Percentiles rank a stretch among this genome's conserved stretches.
Conservation (phyloP, 2,888 invertebrate genomes). For the Lasioglossum malachurum region DNA sequence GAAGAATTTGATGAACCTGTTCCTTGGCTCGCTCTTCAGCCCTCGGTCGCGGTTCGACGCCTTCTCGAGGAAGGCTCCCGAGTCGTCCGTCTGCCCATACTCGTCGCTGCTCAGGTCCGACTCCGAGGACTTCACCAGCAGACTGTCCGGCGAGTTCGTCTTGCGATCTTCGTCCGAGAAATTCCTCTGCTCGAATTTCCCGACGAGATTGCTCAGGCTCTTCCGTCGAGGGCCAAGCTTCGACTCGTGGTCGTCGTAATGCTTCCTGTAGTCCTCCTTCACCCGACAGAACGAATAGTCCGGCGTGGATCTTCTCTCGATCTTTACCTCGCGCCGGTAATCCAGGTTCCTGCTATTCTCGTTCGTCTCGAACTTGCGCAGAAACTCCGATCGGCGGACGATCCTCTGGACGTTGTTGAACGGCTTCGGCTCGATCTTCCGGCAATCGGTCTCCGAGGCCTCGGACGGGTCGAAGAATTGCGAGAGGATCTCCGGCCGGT, state of each 20-base stretch:
- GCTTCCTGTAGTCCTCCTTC: conserved; percentile 78
- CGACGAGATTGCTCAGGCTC: conserved; percentile 57
- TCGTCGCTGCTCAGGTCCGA: conserved; percentile 84
- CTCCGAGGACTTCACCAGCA: conserved; percentile 83
- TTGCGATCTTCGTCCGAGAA: conserved; percentile 83
- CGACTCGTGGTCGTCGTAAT: conserved; percentile 77
- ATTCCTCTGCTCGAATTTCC: conserved; percentile 68
- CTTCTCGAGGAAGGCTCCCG: conserved; percentile 85
- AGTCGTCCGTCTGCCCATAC: conserved; percentile 86
- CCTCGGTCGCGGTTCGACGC: conserved; percentile 81
- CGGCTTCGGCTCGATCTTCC: conserved; percentile 68
- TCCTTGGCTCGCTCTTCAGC: conserved; percentile 72
- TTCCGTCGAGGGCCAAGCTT: conserved; percentile 62
- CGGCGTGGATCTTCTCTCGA: conserved; percentile 66
- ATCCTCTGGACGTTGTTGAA: conserved; percentile 74
- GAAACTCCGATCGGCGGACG: conserved; percentile 80
- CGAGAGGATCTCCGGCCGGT: conserved; percentile 81
- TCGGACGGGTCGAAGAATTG: conserved; percentile 83
- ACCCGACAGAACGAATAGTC: conserved; percentile 61
- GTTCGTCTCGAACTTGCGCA: conserved; percentile 76
- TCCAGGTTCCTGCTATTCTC: conserved; percentile 68
- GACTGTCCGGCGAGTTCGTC: conserved; percentile 84
- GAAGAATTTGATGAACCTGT: conserved; percentile 81
- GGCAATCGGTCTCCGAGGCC: conserved; percentile 79
- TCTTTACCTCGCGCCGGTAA: conserved; percentile 51